Percentiles rank a stretch among this genome's conserved stretches.
phyloP scores from a whole-genome alignment of 2,797 vertebrate species.

The Antrozous pallidus region DNA sequence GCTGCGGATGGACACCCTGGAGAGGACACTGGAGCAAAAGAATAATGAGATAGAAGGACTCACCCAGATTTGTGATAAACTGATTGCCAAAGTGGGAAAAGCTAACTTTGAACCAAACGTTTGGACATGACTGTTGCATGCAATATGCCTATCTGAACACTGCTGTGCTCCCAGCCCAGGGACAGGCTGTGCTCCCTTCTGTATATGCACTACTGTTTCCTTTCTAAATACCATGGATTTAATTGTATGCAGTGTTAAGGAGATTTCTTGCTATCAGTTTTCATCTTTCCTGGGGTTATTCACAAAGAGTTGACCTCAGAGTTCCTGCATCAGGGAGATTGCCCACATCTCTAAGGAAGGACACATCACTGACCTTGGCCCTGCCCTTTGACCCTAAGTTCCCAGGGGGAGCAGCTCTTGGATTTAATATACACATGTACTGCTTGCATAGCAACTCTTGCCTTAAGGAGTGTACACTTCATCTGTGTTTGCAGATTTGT shows the following conservation, averaged over 20 bases:
- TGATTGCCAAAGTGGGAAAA: constrained; percentile 99
- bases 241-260: constrained; percentile 81
- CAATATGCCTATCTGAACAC: constrained; percentile 84
- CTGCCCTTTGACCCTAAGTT: constrained; percentile 83
- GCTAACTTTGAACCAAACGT: constrained; percentile 88
- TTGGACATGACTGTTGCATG: constrained; percentile 80
- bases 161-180: constrained; percentile 73
- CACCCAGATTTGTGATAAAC: constrained; percentile 99
- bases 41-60: constrained; percentile 99
- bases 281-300: constrained; percentile 91
- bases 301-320: constrained; percentile 88
- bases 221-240: background rate
- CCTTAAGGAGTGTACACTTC: constrained; percentile 88
- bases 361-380: constrained; percentile 82
- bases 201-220: constrained; percentile 85
- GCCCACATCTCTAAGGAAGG: constrained; percentile 88
- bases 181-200: background rate
- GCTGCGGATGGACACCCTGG: constrained; percentile 96
- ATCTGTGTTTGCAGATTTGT: constrained; percentile 86
- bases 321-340: constrained; percentile 92
- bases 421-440: constrained; percentile 82
- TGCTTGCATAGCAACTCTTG: constrained; percentile 86
- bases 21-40: constrained; percentile 98
- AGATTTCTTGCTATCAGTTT: constrained; percentile 85
- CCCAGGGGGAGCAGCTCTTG: constrained; percentile 83